Evolutionary conservation across 1,140 invertebrate species (phyloP).

Genomic region (Hirudo medicinalis): DNA sequence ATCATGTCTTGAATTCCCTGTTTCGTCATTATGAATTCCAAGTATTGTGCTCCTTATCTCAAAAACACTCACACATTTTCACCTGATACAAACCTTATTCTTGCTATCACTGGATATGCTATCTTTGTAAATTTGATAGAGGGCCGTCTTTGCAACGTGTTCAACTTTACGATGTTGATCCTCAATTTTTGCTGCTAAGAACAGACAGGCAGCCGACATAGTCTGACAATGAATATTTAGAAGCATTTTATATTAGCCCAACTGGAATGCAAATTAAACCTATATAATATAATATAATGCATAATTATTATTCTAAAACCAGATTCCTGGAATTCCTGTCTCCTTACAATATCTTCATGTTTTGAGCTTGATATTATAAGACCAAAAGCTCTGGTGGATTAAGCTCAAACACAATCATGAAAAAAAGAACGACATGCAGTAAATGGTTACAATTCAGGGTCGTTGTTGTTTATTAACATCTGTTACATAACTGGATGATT

Average conservation of each 20-base stretch:
- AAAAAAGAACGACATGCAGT: too few species aligned
- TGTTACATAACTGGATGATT: too few species aligned
- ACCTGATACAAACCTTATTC: constrained; percentile 50
- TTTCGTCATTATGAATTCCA: too few species aligned
- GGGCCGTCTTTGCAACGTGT: constrained; percentile 79
- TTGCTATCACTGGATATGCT: constrained; percentile 51
- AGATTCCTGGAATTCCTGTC: too few species aligned
- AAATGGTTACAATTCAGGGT: too few species aligned
- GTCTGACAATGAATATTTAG: constrained; percentile 25
- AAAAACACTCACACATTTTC: constrained; percentile 1
- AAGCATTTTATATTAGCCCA: constrained; percentile 16
- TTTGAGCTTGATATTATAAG: too few species aligned
- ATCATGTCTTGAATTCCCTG: constrained; percentile 8
- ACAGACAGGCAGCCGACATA: constrained; percentile 48
- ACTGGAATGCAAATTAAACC: background rate
- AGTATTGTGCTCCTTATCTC: background rate
- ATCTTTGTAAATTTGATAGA: constrained; percentile 58
- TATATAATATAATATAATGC: too few species aligned
- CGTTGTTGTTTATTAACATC: too few species aligned
- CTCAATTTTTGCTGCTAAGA: constrained; percentile 90
- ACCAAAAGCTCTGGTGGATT: too few species aligned
- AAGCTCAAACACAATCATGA: too few species aligned
- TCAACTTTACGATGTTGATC: constrained; percentile 90
- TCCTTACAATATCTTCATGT: too few species aligned
- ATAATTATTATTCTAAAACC: background rate